Conservation (phyloP, 2,888 invertebrate species). For the Ommatoiulus sabulosus region DNA sequence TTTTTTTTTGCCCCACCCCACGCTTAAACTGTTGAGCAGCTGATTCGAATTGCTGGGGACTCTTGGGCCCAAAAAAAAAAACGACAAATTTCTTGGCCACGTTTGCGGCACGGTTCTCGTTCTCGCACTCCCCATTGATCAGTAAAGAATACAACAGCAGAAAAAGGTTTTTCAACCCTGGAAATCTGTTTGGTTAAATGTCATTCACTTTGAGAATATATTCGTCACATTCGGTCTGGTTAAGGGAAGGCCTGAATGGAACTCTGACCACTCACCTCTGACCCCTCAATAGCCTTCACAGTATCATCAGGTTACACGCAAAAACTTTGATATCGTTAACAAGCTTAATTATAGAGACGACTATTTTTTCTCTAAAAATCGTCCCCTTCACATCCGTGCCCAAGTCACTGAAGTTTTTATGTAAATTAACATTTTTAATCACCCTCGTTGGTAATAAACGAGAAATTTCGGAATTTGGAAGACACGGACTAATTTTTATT, state of each 20-base stretch:
- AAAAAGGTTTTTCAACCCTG: constrained; percentile 48
- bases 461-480: too few relatives aligned
- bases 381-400: background rate
- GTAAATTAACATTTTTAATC: background rate
- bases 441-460: too few relatives aligned
- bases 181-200: constrained; percentile 32
- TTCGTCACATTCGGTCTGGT: background rate
- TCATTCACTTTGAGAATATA: constrained; percentile 42
- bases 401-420: background rate
- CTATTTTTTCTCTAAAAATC: background rate
- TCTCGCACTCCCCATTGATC: background rate
- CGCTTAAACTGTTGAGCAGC: background rate
- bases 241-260: constrained; percentile 14
- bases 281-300: background rate
- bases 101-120: background rate
- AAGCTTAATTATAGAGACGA: background rate
- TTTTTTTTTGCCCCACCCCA: background rate
- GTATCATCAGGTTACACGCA: constrained; percentile 5
- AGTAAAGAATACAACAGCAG: background rate
- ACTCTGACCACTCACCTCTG: constrained; percentile 50
- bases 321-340: background rate
- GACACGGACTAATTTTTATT: too few relatives aligned
- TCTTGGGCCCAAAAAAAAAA: constrained; percentile 9
- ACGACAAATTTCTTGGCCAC: background rate
- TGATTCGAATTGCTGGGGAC: background rate